phyloP scores from a whole-genome alignment of 2,113 vertebrate species.

The Alouatta palliata region DNA sequence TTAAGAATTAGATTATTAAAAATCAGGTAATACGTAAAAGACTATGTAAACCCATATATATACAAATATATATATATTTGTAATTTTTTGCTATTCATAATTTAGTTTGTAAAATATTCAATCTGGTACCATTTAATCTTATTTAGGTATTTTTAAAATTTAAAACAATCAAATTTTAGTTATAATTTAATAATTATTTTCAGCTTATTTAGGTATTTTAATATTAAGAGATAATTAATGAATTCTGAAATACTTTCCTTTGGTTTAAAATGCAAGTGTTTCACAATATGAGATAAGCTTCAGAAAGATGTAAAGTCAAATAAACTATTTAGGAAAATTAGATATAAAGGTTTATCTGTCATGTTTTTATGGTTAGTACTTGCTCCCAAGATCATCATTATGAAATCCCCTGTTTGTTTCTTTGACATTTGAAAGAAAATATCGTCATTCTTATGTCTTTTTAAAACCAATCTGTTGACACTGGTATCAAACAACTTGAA shows the following conservation, averaged over 20 bases:
- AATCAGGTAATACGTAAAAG: neutral
- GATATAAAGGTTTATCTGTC: conserved; percentile 68
- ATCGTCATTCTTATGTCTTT: conserved; percentile 81
- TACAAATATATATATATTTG: neutral
- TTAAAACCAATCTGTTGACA: conserved; percentile 81
- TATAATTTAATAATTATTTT: neutral
- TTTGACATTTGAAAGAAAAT: conserved; percentile 83
- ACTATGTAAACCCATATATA: neutral
- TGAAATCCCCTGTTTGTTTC: conserved; percentile 75
- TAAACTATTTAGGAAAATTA: conserved; percentile 45
- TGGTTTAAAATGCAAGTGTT: neutral
- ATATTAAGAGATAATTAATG: neutral
- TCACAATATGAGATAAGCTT: neutral
- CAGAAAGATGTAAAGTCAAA: conserved; percentile 43
- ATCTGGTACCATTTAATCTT: neutral
- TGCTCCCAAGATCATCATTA: conserved; percentile 59
- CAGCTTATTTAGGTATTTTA: neutral
- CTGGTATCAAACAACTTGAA: conserved; percentile 87
- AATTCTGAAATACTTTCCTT: neutral
- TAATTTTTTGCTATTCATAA: neutral
- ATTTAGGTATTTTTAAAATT: neutral
- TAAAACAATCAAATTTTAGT: neutral
- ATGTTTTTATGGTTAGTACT: conserved; percentile 53
- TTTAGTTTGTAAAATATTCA: neutral
- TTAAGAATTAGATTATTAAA: neutral